These are phyloP conservation scores for Bugulina stolonifera DNA, from an alignment of 2,888 invertebrate species.

Conservation along the genomic window DNA sequence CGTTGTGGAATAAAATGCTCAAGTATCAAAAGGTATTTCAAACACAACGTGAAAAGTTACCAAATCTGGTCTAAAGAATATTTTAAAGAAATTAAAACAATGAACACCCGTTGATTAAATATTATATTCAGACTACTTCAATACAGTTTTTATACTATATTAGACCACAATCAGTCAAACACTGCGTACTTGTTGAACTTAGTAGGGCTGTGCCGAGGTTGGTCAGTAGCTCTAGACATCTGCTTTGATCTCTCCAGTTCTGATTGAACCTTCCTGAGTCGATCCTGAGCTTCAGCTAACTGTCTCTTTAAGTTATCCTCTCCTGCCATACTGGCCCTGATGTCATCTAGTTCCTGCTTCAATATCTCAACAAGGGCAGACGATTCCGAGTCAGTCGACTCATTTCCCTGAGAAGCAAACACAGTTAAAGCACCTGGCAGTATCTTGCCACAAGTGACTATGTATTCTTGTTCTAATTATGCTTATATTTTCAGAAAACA, in stretches of 20 bases:
- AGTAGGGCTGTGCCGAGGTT: conserved; percentile 6
- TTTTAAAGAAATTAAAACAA: too few species aligned
- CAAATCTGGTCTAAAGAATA: too few species aligned
- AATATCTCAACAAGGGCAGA: conserved; percentile 36
- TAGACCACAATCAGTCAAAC: not conserved
- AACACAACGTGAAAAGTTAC: too few species aligned
- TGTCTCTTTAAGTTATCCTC: conserved; percentile 44
- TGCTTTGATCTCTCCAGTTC: conserved; percentile 24
- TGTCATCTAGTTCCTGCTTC: conserved; percentile 43
- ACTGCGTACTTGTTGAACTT: conserved; percentile 2
- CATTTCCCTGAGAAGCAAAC: not conserved
- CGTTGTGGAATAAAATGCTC: too few species aligned
- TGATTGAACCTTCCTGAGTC: not conserved
- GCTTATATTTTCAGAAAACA: too few species aligned
- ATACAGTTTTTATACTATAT: too few species aligned
- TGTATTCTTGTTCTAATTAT: too few species aligned
- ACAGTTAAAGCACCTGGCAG: not conserved
- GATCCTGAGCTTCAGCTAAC: conserved; percentile 31
- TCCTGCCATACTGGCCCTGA: conserved; percentile 43
- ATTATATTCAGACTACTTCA: too few species aligned
- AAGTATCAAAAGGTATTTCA: too few species aligned
- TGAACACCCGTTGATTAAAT: too few species aligned
- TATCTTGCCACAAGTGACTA: not conserved
- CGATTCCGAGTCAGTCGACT: conserved; percentile 4
- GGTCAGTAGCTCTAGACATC: conserved; percentile 11